Evolutionary conservation across 2,888 invertebrate genomes (phyloP).

Genomic region (Calameuta idolon): DNA sequence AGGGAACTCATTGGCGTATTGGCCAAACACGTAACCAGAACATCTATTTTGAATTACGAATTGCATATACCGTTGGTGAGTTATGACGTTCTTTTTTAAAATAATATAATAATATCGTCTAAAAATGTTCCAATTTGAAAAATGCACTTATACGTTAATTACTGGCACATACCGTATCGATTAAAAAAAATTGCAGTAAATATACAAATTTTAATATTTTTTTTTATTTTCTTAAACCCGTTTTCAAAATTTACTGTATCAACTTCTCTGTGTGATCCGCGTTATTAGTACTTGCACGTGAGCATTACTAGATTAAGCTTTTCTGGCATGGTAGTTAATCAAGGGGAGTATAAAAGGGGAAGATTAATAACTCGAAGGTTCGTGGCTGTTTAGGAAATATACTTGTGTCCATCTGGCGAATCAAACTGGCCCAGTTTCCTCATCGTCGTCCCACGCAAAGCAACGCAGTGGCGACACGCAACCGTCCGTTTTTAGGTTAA

Average conservation of each 20-base stretch:
- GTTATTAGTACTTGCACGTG: background rate
- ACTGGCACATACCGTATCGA: too few relatives aligned
- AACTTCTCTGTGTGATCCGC: background rate
- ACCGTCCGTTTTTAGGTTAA: conserved; percentile 14
- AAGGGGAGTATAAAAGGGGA: background rate
- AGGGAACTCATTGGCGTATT: background rate
- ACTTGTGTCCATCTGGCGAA: conserved; percentile 1
- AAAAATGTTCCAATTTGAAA: too few relatives aligned
- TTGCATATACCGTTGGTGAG: background rate
- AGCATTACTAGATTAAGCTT: background rate
- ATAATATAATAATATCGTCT: too few relatives aligned
- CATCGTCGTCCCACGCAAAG: conserved; percentile 7
- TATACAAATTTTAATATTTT: too few relatives aligned
- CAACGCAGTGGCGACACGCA: conserved; percentile 11
- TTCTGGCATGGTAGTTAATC: background rate
- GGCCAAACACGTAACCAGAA: background rate
- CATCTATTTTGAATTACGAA: background rate
- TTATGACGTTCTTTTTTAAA: background rate
- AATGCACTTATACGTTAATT: too few relatives aligned
- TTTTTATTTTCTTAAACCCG: too few relatives aligned
- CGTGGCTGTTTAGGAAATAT: background rate
- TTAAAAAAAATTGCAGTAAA: too few relatives aligned
- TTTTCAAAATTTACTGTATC: background rate
- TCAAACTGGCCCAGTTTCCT: conserved; percentile 9
- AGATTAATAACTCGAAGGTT: background rate